Base-by-base conservation (phyloP, 2,797 vertebrate genomes). In the Sebastes flavidus region DNA sequence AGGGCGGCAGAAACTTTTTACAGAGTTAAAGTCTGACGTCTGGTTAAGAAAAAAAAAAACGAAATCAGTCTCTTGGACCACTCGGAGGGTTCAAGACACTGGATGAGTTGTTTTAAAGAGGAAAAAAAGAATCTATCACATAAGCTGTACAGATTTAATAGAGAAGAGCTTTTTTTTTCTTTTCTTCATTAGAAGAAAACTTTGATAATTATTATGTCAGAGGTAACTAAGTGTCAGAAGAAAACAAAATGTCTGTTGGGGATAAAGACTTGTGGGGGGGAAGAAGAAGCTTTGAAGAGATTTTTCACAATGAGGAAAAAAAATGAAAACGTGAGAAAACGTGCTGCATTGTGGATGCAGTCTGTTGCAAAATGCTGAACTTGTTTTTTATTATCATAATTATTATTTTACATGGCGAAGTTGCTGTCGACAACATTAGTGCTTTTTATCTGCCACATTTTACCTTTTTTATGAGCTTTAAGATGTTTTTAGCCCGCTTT, bases 401-500 rank as follows among this genome's bases (percentile, higher is more conserved):
- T 92, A 89, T 94, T 82, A 94, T 94, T 97, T 97, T 96, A 95
- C 95, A 87, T 95, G 96, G 97, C 95, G 94, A 97, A 95, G 96
- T 96, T 93, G 95, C 97, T 97, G 95, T 97, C 95, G 88, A 95
- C 94, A 95, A 96, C 97, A 95, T 97, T 97, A 97, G 96, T 97
- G 97, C 97, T 98, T 98, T 98, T 97, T 97, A 97, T 97, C 96
- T 96, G 97, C 97, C 95, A 96, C 96, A 95, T 98, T 98, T 97
- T 95, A 97, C 96, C 96, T 98, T 98, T 98, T 98, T 98, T 98
- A 98, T 97, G 96, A 98, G 97, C 97, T 98, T 98, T 96, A 97
- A 95, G 95, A 96, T 96, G 96, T 97, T 98, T 98, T 97, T 98
- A 98, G 97, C 97, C 96, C 91, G 97, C 97, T 98, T 97, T 97